Percentiles rank a stretch among this genome's conserved stretches.
phyloP scores from a whole-genome alignment of 2,113 vertebrate species.

The Nettapus auritus region DNA sequence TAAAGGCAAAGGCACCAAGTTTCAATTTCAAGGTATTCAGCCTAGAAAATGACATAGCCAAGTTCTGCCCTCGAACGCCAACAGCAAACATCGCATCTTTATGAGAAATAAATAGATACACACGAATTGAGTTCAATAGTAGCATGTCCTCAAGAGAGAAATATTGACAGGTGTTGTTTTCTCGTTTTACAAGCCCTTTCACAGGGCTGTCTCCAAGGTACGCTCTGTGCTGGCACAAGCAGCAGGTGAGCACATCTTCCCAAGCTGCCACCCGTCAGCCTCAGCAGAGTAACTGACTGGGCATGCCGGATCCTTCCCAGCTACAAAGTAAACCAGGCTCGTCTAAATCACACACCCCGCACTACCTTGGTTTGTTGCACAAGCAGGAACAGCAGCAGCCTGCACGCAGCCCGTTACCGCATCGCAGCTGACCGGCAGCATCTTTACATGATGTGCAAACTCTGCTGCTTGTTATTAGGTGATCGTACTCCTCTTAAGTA shows the following conservation, averaged over 20 bases:
- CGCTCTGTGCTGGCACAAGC: not conserved
- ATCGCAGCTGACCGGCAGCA: not conserved
- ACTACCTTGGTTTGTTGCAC: not conserved
- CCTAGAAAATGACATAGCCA: not conserved
- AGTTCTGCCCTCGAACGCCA: not conserved
- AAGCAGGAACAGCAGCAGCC: not conserved
- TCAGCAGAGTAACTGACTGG: rapidly evolving
- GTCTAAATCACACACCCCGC: not conserved
- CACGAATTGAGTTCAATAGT: not conserved
- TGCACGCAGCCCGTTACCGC: rapidly evolving
- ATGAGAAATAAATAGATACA: not conserved
- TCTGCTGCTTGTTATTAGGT: not conserved
- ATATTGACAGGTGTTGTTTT: not conserved
- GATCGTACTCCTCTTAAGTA: rapidly evolving
- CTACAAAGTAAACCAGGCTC: not conserved
- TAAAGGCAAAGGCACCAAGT: not conserved
- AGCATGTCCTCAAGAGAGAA: not conserved
- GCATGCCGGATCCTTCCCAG: not conserved
- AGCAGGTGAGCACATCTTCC: rapidly evolving
- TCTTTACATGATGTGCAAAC: rapidly evolving
- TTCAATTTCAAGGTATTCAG: not conserved
- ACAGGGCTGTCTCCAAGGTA: rapidly evolving
- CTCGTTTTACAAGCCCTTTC: not conserved
- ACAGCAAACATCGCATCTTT: not conserved
- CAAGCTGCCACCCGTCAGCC: not conserved